Conservation (phyloP, 2,888 invertebrate genomes). For the Nymphalis c-album region DNA sequence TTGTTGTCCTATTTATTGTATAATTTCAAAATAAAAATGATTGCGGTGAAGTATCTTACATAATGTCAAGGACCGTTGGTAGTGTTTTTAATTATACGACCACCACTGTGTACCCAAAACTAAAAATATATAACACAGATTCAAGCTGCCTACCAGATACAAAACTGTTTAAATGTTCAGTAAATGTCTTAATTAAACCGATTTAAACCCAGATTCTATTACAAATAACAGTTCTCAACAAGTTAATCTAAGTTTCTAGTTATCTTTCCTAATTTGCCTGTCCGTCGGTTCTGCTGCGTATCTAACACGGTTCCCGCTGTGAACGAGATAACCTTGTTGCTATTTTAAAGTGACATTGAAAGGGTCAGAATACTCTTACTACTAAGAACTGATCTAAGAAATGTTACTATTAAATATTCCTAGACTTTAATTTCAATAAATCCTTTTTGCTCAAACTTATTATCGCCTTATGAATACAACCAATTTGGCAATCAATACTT, state of each 20-base stretch:
- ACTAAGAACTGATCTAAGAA: constrained; percentile 24
- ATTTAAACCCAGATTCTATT: constrained; percentile 23
- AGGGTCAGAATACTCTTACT: constrained; percentile 42
- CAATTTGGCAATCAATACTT: too few relatives aligned
- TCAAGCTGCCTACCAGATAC: neutral
- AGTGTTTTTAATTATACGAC: too few relatives aligned
- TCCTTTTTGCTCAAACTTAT: neutral
- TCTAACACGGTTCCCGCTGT: constrained; percentile 51
- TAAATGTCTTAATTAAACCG: constrained; percentile 22
- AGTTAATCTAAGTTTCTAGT: constrained; percentile 41
- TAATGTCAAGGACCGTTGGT: too few relatives aligned
- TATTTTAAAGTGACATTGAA: constrained; percentile 38
- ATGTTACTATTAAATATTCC: constrained; percentile 44
- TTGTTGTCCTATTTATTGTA: too few relatives aligned
- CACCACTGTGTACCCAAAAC: too few relatives aligned
- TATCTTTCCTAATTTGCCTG: constrained; percentile 40
- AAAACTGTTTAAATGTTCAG: neutral
- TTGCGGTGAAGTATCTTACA: too few relatives aligned
- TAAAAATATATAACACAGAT: neutral
- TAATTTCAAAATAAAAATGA: too few relatives aligned
- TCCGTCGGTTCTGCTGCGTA: constrained; percentile 45
- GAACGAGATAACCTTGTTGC: constrained; percentile 44
- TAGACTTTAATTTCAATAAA: constrained; percentile 42
- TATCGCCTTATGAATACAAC: neutral
- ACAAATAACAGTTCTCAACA: constrained; percentile 29